Percentiles rank a stretch among this genome's conserved stretches.
phyloP scores from a whole-genome alignment of 2,113 vertebrate species.

The Macaca nemestrina region DNA sequence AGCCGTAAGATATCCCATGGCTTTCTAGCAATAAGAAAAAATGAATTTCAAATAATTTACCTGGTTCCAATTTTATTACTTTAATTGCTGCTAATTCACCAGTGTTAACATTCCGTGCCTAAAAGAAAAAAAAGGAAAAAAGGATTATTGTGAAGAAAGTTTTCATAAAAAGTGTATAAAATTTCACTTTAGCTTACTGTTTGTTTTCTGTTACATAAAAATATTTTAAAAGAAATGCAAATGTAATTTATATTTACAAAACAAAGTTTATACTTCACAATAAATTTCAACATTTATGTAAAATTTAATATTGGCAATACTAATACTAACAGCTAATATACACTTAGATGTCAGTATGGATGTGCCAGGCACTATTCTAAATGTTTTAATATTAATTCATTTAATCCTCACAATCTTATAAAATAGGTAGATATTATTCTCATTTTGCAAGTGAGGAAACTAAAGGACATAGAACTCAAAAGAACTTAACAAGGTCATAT shows the following conservation, averaged over 20 bases:
- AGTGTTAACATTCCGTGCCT: slow-evolving; percentile 96
- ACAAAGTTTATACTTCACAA: not conserved
- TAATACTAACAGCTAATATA: not conserved
- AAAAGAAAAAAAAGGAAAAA: slow-evolving; percentile 44
- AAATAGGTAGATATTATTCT: not conserved
- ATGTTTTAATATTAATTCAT: slow-evolving; percentile 3
- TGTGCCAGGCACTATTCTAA: not conserved
- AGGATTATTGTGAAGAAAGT: slow-evolving; percentile 51
- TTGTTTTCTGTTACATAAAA: slow-evolving; percentile 40
- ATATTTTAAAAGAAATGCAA: not conserved
- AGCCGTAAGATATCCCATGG: not conserved
- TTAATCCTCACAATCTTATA: slow-evolving; percentile 4
- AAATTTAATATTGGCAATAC: not conserved
- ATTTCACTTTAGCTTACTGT: not conserved
- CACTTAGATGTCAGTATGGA: not conserved
- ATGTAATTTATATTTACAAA: slow-evolving; percentile 29
- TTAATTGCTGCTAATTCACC: slow-evolving; percentile 97
- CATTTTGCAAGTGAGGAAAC: not conserved
- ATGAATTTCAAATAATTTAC: slow-evolving; percentile 81
- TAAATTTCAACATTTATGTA: slow-evolving; percentile 5
- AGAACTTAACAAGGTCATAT: not conserved
- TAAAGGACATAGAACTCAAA: not conserved
- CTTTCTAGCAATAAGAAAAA: slow-evolving; percentile 32
- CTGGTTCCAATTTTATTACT: slow-evolving; percentile 99
- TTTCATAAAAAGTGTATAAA: slow-evolving; percentile 13